Base-by-base conservation (phyloP, 2,113 vertebrate species). In the Pteropus alecto region DNA sequence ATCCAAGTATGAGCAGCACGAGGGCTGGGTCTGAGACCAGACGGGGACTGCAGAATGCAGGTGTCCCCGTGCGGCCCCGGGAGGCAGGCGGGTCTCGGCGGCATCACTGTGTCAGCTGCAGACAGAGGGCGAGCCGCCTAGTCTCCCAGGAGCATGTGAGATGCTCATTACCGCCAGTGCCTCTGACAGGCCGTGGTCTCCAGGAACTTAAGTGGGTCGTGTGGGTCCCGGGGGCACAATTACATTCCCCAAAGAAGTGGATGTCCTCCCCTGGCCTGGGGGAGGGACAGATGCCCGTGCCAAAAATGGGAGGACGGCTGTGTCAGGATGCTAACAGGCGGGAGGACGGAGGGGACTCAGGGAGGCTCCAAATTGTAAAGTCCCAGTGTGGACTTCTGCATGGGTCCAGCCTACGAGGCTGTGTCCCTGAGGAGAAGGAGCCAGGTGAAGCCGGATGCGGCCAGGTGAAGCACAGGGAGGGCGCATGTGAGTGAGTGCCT, bases 151-250 rank as follows among this genome's bases (percentile, higher is more conserved):
- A 51, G 48, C 48, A 13, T 51, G 48, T 41, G 22, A 85, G 82
- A 92, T 43, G 46, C 71, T 78, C 88, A 56, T 74, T 65, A 83
- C 43, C 0, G 0, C 68, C 74, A 56, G 51, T 12, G n/a, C 63
- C 58, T 70, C 79, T 84, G 90, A 94, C 87, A 85, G 92, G 83
- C 70, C 15, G 0, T 3, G 38, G 58, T 92, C 87, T 95, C 76
- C 4, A 0, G 78, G 71, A 94, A 63, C 33, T 26, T 13, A 94
- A 95, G 33, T 96, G 68, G 95, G 87, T 93, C 93, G 77, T 3
- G 28, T 33, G 28, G 38, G 51, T 63, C 97, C 92, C 3, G 0
- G 46, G 90, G 90, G 74, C 61, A 87, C 94, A 84, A 92, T 94
- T 76, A 94, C 7, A 77, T 35, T 86, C 74, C 86, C 87, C 0